Conservation (phyloP, 2,888 invertebrate genomes). For the Diaperis boleti region DNA sequence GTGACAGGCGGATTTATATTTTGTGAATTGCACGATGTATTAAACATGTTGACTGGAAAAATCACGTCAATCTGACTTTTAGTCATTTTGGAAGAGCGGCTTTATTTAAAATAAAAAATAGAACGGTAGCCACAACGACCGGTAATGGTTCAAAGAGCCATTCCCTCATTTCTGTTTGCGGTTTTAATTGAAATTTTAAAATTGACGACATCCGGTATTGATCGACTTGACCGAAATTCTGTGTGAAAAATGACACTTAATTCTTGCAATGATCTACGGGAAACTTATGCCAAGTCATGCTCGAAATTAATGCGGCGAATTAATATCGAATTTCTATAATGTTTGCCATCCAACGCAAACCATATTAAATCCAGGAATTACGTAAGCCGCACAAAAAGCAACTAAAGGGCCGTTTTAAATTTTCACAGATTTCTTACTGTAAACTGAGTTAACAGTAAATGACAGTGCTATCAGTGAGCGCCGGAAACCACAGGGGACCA, state of each 20-base stretch:
- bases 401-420: background rate
- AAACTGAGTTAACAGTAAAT: background rate
- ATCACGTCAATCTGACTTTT: too few species aligned
- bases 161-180: constrained; percentile 9
- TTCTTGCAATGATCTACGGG: constrained; percentile 14
- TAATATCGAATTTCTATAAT: constrained; percentile 30
- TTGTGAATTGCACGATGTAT: constrained; percentile 25
- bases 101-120: background rate
- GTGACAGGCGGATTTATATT: constrained; percentile 28
- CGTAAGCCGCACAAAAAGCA: constrained; percentile 5
- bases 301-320: constrained; percentile 29
- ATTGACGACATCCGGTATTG: constrained; percentile 20
- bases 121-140: constrained; percentile 1
- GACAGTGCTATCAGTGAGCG: too few species aligned
- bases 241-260: constrained; percentile 32
- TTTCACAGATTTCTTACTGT: background rate
- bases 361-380: constrained; percentile 19
- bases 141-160: background rate
- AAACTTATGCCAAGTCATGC: constrained; percentile 34
- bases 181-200: constrained; percentile 28
- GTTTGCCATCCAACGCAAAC: constrained; percentile 7
- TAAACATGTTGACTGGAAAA: constrained; percentile 13
- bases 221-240: constrained; percentile 13
- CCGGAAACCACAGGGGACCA: too few species aligned
- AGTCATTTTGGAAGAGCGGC: too few species aligned